Evolutionary conservation across 2,797 vertebrate genomes (phyloP).

Genomic region (Melanitta fusca): DNA sequence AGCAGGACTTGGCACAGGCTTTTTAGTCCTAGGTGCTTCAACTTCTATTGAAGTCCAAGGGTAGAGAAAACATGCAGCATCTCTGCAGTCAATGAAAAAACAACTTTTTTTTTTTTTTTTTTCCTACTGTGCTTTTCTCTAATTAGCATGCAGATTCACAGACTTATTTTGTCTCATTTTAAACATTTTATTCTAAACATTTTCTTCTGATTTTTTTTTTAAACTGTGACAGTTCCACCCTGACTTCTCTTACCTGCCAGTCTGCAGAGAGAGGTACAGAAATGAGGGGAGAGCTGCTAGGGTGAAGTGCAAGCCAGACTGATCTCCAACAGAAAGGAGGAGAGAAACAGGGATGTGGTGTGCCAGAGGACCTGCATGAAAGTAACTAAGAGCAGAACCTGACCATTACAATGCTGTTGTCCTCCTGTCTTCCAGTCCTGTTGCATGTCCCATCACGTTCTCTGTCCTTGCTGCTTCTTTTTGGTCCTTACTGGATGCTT

Average conservation of each 20-base stretch:
- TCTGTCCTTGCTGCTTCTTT: neutral
- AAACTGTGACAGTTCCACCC: neutral
- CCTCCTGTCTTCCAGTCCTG: neutral
- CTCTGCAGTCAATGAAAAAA: neutral
- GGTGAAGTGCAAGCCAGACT: neutral
- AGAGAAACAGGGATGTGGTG: neutral
- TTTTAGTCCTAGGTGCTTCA: neutral
- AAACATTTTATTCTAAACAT: neutral
- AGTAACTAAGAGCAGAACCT: neutral
- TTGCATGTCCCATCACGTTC: fast-evolving
- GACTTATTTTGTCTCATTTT: neutral
- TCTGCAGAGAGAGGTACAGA: neutral
- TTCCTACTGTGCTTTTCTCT: neutral
- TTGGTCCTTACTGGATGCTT: neutral
- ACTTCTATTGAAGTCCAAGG: neutral
- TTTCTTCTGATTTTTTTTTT: neutral
- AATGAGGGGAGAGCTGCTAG: neutral
- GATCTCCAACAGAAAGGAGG: neutral
- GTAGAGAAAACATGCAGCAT: neutral
- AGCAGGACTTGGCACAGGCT: neutral
- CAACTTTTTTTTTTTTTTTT: neutral
- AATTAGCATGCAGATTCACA: neutral
- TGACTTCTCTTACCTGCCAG: neutral
- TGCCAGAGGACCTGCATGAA: neutral
- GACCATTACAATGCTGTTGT: neutral